phyloP scores from a whole-genome alignment of 2,113 vertebrate species.

The Ammodytes dubius region DNA sequence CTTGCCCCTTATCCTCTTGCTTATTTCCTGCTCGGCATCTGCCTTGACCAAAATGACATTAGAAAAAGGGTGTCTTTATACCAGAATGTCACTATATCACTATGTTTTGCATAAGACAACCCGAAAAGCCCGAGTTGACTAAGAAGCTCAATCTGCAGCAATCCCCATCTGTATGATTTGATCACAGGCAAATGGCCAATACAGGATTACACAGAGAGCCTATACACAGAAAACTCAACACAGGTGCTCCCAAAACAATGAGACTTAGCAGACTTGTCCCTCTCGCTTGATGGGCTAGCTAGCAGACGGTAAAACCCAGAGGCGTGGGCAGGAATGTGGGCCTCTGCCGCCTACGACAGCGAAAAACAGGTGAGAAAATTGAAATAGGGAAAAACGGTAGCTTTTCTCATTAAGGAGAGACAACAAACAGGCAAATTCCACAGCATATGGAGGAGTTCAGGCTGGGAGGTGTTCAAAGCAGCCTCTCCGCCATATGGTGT shows the following conservation, averaged over 20 bases:
- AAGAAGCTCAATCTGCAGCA: conserved; percentile 8
- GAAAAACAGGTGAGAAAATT: conserved; percentile 63
- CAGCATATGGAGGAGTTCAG: conserved; percentile 84
- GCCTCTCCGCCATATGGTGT: conserved; percentile 84
- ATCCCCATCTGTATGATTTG: conserved; percentile 7
- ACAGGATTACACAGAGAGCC: conserved; percentile 35
- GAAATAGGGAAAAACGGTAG: conserved; percentile 50
- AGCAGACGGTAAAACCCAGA: conserved; percentile 54
- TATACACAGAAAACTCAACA: conserved; percentile 40
- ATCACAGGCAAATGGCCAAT: conserved; percentile 24
- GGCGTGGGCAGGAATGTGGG: conserved; percentile 32
- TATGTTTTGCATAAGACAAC: neutral
- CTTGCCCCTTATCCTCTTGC: conserved; percentile 21
- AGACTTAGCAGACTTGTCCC: conserved; percentile 25
- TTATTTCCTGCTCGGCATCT: conserved; percentile 23
- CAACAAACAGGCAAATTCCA: conserved; percentile 81
- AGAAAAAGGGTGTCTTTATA: neutral
- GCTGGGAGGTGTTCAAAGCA: conserved; percentile 83
- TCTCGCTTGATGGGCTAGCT: conserved; percentile 4
- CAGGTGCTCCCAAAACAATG: conserved; percentile 46
- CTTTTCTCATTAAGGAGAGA: conserved; percentile 78
- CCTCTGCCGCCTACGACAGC: conserved; percentile 55
- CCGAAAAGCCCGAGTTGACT: conserved; percentile 3
- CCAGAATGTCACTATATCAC: conserved; percentile 6
- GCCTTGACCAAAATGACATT: conserved; percentile 19